Evolutionary conservation across 2,113 vertebrate genomes (phyloP).

Genomic region (Megalops atlanticus): DNA sequence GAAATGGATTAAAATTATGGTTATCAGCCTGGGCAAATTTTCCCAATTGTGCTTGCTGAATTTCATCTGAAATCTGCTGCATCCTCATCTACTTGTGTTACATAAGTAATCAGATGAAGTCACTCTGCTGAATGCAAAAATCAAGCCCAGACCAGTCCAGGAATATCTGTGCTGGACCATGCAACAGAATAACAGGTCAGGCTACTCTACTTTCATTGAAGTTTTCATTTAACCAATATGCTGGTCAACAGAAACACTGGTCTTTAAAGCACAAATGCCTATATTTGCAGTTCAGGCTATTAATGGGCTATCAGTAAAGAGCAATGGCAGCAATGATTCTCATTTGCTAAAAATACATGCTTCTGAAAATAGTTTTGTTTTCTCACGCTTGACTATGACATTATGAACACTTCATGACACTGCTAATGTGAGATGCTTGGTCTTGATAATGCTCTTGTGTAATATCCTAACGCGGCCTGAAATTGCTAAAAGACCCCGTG

Average conservation of each 20-base stretch:
- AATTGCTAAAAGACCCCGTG: not conserved
- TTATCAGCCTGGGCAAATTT: not conserved
- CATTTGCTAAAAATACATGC: too few species aligned
- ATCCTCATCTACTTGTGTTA: not conserved
- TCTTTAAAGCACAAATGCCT: not conserved
- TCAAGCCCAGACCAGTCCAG: not conserved
- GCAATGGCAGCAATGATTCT: too few species aligned
- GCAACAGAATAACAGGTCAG: not conserved
- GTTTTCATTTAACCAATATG: not conserved
- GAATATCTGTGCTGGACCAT: not conserved
- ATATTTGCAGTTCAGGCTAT: not conserved
- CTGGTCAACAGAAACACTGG: not conserved
- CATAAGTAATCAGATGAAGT: not conserved
- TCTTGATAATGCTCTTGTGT: not conserved
- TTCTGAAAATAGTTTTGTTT: too few species aligned
- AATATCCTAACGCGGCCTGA: not conserved
- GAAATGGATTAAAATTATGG: conserved; percentile 9
- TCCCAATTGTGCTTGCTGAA: conserved; percentile 3
- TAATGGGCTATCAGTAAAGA: too few species aligned
- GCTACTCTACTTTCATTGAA: not conserved
- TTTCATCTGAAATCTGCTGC: not conserved
- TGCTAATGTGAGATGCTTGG: not conserved
- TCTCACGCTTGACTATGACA: not conserved
- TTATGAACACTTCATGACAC: not conserved
- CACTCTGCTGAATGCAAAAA: not conserved